Base-by-base conservation (phyloP, 2,888 invertebrate species). In the Zonitis immaculata region DNA sequence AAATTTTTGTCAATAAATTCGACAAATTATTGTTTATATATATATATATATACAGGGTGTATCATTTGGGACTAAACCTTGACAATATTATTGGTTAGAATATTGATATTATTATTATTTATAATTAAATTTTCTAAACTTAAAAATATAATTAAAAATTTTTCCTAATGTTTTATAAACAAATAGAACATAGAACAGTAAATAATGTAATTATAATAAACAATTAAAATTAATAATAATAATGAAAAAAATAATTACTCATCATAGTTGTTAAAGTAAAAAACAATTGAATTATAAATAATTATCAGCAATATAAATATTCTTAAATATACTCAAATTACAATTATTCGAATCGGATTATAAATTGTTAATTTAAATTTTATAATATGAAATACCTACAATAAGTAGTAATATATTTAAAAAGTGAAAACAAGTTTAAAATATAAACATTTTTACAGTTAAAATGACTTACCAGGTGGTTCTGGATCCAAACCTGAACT, bases 401-500 rank as follows among this genome's bases (percentile, higher is more conserved):
- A 26, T 26, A 26, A 26, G n/a, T n/a, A n/a, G n/a, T 26, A 26
- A 26, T 26, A 26, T n/a, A n/a, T n/a, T n/a, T n/a, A 18, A 18
- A 1, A 32, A 32, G 6, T 35, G 8, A 35, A 16, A 35, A 39
- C 35, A 16, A 16, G 35, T 35, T 35, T 16, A 16, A 8, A 16
- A 3, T 8, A 27, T 9, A 27, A 27, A 27, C 8, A 9, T 6
- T 16, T 35, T 35, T 35, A 35, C 14, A 49, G 14, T 52, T 44
- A 18, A 39, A 44, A 32, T 27, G 14, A 62, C 68, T 61, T 65
- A 73, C 72, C 72, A 49, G 68, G 65, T 51, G 66, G 59, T 48
- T 72, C 71, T 47, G 58, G 60, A 58, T 70, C 69, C 54, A 72
- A 58, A 59, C 70, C 69, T 25, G 69, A 69, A 58, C 68, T 71